Evolutionary conservation across 92 coral and sea anemone species (phyloP).

Genomic region (Bergia puertoricense): DNA sequence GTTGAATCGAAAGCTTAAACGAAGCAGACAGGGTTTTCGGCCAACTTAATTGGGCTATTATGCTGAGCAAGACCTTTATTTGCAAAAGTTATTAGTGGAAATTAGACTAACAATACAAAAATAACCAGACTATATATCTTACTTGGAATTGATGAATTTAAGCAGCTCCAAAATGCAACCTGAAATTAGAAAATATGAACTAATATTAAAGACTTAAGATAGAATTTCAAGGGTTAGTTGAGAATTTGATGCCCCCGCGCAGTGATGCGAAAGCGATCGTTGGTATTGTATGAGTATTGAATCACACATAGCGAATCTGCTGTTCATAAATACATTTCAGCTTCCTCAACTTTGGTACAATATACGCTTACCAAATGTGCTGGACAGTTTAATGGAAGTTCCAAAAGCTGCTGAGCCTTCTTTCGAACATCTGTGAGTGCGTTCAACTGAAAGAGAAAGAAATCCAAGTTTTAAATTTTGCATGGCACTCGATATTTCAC

Average conservation of each 20-base stretch:
- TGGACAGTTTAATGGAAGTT: slow-evolving; percentile 93
- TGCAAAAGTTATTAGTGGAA: slow-evolving; percentile 99
- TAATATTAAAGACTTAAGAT: slow-evolving; percentile 29
- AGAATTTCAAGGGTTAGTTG: slow-evolving; percentile 1
- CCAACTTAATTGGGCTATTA: slow-evolving; percentile 99
- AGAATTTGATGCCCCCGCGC: slow-evolving; percentile 26
- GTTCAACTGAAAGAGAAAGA: slow-evolving; percentile 70
- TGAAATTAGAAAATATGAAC: slow-evolving; percentile 60
- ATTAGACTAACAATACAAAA: slow-evolving; percentile 87
- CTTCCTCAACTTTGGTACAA: slow-evolving; percentile 27
- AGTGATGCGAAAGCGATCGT: slow-evolving; percentile 13
- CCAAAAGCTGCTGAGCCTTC: slow-evolving; percentile 73
- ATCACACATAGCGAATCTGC: slow-evolving; percentile 17
- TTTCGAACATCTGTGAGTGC: slow-evolving; percentile 76
- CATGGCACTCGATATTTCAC: background rate
- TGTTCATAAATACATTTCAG: slow-evolving; percentile 43
- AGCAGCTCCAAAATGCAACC: slow-evolving; percentile 85
- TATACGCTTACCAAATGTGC: slow-evolving; percentile 91
- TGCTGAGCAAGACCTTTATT: slow-evolving; percentile 97
- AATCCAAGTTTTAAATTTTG: slow-evolving; percentile 46
- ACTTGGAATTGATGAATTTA: slow-evolving; percentile 85
- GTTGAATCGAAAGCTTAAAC: slow-evolving; percentile 49
- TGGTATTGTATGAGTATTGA: background rate
- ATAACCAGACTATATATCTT: slow-evolving; percentile 54
- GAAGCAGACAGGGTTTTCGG: slow-evolving; percentile 62